Evolutionary conservation across 2,797 vertebrate genomes (phyloP).

Genomic region (Margarornis squamiger): DNA sequence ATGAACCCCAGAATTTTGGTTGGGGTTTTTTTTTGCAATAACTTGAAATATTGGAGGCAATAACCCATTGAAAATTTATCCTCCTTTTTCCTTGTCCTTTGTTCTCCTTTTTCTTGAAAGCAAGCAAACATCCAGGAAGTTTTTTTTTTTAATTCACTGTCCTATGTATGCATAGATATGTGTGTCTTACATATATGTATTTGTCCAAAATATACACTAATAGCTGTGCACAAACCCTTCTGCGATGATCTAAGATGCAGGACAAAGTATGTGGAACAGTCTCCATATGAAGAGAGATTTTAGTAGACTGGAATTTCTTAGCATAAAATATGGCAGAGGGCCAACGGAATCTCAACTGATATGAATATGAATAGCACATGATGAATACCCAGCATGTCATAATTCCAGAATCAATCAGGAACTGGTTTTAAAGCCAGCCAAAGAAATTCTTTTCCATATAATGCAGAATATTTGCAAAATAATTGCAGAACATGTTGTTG

Average conservation of each 20-base stretch:
- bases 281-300: neutral
- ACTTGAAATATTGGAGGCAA: neutral
- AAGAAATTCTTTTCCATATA: neutral
- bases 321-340: neutral
- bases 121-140: neutral
- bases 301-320: neutral
- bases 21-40: neutral
- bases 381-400: neutral
- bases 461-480: neutral
- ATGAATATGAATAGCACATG: neutral
- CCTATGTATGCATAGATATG: too few relatives aligned
- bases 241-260: neutral
- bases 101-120: neutral
- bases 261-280: neutral
- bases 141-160: neutral
- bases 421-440: neutral
- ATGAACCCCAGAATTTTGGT: neutral
- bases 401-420: neutral
- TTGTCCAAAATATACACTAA: neutral
- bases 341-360: neutral
- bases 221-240: neutral
- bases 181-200: neutral
- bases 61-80: neutral
- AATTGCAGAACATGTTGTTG: neutral
- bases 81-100: neutral